Conservation (phyloP, 2,113 vertebrate species). For the Mellivora capensis region DNA sequence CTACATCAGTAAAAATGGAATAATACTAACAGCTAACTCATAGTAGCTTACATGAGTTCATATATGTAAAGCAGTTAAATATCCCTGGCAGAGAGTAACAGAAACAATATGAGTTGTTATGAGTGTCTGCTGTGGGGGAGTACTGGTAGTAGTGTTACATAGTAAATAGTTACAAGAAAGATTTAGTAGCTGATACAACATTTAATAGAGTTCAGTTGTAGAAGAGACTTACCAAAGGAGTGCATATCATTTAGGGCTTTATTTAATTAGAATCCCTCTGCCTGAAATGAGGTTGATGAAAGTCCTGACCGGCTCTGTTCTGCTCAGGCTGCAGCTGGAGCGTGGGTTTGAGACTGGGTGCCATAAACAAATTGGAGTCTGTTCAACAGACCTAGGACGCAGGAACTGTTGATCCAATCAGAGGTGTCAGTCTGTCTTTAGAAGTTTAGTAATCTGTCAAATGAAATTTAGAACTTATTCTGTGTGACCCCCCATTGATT, state of each 20-base stretch:
- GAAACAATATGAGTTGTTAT: background rate
- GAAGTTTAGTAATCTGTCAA: conserved; percentile 2
- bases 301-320: background rate
- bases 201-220: background rate
- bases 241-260: background rate
- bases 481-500: background rate
- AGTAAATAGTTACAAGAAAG: background rate
- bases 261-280: background rate
- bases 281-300: background rate
- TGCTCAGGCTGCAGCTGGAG: background rate
- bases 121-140: background rate
- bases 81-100: background rate
- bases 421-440: conserved; percentile 20
- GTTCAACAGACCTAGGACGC: background rate
- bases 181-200: background rate
- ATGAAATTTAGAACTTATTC: conserved; percentile 48
- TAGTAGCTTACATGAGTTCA: background rate
- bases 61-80: background rate
- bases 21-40: background rate
- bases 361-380: background rate
- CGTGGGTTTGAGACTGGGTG: background rate
- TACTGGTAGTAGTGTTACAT: background rate
- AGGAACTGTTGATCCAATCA: background rate
- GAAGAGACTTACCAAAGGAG: background rate
- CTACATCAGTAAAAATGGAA: background rate